phyloP scores from a whole-genome alignment of 2,888 invertebrate genomes.

The Eupithecia centaureata region DNA sequence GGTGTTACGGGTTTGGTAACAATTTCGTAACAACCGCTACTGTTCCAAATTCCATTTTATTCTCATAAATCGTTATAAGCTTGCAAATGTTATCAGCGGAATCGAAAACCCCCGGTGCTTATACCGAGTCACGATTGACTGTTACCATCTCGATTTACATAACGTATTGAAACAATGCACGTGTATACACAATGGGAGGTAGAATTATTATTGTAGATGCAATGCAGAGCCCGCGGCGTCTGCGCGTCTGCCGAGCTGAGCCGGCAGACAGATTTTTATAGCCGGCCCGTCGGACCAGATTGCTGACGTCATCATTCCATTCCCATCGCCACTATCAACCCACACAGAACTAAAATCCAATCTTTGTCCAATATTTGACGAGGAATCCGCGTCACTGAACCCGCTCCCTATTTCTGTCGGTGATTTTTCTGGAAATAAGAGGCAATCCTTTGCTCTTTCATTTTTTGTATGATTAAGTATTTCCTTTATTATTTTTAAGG shows the following conservation, averaged over 20 bases:
- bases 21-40: not conserved
- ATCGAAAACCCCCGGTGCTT: not conserved
- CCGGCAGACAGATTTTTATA: slow-evolving; percentile 43
- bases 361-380: slow-evolving; percentile 1
- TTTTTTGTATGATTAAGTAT: slow-evolving; percentile 37
- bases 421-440: slow-evolving; percentile 72
- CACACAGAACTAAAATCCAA: slow-evolving; percentile 23
- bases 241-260: slow-evolving; percentile 36
- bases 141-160: not conserved
- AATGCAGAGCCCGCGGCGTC: slow-evolving; percentile 35
- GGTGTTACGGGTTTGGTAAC: slow-evolving; percentile 6
- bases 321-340: slow-evolving; percentile 18
- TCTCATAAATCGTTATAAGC: not conserved
- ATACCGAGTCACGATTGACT: not conserved
- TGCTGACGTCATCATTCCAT: slow-evolving; percentile 32
- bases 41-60: not conserved
- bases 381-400: slow-evolving; percentile 66
- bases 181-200: slow-evolving; percentile 12
- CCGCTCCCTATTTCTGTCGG: slow-evolving; percentile 70
- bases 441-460: slow-evolving; percentile 45
- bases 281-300: slow-evolving; percentile 28
- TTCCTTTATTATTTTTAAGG: not conserved
- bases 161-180: slow-evolving; percentile 19
- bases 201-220: slow-evolving; percentile 13
- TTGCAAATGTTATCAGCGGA: not conserved